Evolutionary conservation across 2,888 invertebrate species (phyloP).

Genomic region (Volucella zonaria): DNA sequence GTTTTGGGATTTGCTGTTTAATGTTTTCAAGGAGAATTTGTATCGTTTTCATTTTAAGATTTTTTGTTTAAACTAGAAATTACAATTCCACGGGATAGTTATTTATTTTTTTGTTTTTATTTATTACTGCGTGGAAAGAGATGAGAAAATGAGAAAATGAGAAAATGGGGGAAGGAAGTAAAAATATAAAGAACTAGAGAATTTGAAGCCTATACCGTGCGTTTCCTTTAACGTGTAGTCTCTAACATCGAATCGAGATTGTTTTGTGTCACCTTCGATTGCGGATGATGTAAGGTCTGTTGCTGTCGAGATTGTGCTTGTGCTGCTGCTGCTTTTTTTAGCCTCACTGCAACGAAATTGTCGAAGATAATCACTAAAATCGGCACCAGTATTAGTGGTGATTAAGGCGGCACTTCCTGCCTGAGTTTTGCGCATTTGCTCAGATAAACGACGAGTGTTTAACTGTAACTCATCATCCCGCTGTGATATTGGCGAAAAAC

Average conservation of each 20-base stretch:
- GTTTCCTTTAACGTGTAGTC: slow-evolving; percentile 80
- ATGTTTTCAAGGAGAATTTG: slow-evolving; percentile 72
- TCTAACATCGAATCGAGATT: slow-evolving; percentile 80
- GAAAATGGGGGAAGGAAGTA: background rate
- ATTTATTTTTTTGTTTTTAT: slow-evolving; percentile 7
- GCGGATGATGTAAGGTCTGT: too few species aligned
- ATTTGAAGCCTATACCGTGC: slow-evolving; percentile 42
- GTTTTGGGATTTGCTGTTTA: slow-evolving; percentile 41
- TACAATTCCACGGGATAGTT: slow-evolving; percentile 60
- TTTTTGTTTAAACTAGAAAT: slow-evolving; percentile 53
- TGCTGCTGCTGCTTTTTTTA: too few species aligned
- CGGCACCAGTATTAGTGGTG: too few species aligned
- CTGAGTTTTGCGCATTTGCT: too few species aligned
- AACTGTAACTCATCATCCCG: too few species aligned
- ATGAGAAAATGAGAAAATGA: background rate
- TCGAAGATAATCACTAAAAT: too few species aligned
- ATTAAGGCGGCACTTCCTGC: too few species aligned
- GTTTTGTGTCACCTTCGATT: too few species aligned
- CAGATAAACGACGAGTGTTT: too few species aligned
- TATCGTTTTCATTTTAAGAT: slow-evolving; percentile 54
- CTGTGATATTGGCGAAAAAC: slow-evolving; percentile 79
- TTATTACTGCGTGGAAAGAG: slow-evolving; percentile 12
- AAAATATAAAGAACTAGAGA: slow-evolving; percentile 28
- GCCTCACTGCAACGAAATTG: too few species aligned
- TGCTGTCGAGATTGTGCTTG: too few species aligned